Base-by-base conservation (phyloP, 2,113 vertebrate species). In the Crotalus viridis region DNA sequence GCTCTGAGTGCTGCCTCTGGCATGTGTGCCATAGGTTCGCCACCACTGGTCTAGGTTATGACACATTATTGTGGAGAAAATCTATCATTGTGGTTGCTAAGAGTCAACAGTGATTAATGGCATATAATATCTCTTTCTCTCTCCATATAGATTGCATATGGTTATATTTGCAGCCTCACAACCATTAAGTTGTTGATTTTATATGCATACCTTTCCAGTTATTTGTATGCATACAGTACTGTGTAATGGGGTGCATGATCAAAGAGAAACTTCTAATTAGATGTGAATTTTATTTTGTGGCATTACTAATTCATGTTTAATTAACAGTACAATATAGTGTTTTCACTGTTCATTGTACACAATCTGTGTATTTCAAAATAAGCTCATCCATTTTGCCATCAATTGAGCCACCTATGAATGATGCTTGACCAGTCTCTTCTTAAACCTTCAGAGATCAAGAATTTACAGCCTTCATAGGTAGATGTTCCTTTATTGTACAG, bases 261-360 rank as follows among this genome's bases (percentile, higher is more conserved):
- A 57, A 92, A 10, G 33, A 89, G 46, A 92, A 39, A 7, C 10
- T 85, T 89, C 74, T 56, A 74, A 92, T 88, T 92, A 89, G 87
- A 59, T 24, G 12, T 13, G 52, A 48, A n/a, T 48, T 89, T 19
- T 59, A 24, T 48, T 48, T 89, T 69, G 5, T 55, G n/a, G 19
- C 69, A 92, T 89, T 81, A 81, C 46, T 89, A 92, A 85, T 89
- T 56, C 87, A 85, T 89, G 39, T 24, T 92, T 64, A 64, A 61
- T 59, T 88, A 52, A 64, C 48, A 48, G 46, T 39, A 22, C 43
- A 86, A 28, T 21, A 28, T 43, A 64, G 85, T 10, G 0, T 59
- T 85, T 28, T 59, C 52, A 89, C 22, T 57, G 9, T 4, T 85
- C 85, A 26, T n/a, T 54, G 24, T 85, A 57, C 13, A 17, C 85